Evolutionary conservation across 2,888 invertebrate genomes (phyloP).

Genomic region (Tupiocoris notatus): DNA sequence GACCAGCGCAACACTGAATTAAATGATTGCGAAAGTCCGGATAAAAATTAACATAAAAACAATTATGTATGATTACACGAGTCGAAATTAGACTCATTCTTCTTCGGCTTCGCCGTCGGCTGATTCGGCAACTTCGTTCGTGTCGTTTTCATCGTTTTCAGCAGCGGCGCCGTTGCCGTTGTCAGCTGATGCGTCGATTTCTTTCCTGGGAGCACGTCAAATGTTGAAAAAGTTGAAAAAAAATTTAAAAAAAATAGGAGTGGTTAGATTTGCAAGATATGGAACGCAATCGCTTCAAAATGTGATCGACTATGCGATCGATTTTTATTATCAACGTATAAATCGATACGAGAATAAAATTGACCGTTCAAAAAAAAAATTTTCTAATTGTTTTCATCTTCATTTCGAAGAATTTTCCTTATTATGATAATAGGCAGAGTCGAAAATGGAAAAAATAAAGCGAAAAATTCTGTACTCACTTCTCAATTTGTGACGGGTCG

Average conservation of each 20-base stretch:
- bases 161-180: background rate
- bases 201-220: background rate
- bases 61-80: background rate
- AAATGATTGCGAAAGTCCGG: too few relatives aligned
- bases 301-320: too few relatives aligned
- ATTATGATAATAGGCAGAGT: too few relatives aligned
- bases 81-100: background rate
- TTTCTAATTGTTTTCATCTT: too few relatives aligned
- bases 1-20: background rate
- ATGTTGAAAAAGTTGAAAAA: background rate
- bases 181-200: background rate
- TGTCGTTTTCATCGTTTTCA: background rate
- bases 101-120: background rate
- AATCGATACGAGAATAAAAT: too few relatives aligned
- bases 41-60: background rate
- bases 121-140: background rate
- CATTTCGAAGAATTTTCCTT: too few relatives aligned
- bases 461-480: too few relatives aligned
- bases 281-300: too few relatives aligned
- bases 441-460: too few relatives aligned
- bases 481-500: constrained; percentile 41
- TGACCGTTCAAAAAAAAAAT: too few relatives aligned
- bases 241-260: too few relatives aligned
- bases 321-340: background rate
- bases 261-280: too few relatives aligned